phyloP scores from a whole-genome alignment of 1,140 invertebrate species.

The Drosophila subobscura region DNA sequence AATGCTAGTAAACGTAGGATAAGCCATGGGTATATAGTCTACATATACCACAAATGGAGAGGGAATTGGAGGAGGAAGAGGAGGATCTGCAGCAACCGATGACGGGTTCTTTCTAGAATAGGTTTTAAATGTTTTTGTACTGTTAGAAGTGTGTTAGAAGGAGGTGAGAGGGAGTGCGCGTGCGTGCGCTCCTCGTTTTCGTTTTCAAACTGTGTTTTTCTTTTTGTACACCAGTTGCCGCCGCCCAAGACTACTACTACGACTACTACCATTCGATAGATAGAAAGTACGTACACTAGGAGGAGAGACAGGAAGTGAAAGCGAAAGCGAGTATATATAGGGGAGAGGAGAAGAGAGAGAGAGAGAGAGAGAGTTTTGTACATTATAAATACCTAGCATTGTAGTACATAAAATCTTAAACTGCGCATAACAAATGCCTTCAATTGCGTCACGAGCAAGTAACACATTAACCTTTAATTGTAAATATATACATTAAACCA shows the following conservation, averaged over 20 bases:
- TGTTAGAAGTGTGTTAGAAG: constrained; percentile 1
- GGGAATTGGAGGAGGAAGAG: neutral
- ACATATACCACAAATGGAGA: constrained; percentile 2
- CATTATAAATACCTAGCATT: constrained; percentile 48
- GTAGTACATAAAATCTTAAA: constrained; percentile 49
- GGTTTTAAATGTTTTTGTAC: no score
- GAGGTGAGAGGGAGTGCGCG: neutral
- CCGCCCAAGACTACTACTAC: constrained; percentile 43
- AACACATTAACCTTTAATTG: constrained; percentile 59
- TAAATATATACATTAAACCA: constrained; percentile 54
- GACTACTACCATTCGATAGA: no score
- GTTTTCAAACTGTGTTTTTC: constrained; percentile 32
- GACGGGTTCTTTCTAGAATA: constrained; percentile 21
- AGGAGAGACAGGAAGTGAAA: constrained; percentile 16
- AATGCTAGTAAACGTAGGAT: constrained; percentile 36
- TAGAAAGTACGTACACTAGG: no score
- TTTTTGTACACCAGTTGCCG: constrained; percentile 52
- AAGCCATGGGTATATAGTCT: constrained; percentile 4
- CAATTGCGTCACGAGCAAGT: constrained; percentile 60
- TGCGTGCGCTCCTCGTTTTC: constrained; percentile 24
- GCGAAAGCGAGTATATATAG: constrained; percentile 16
- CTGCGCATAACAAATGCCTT: constrained; percentile 77
- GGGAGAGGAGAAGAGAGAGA: constrained; percentile 25
- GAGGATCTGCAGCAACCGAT: constrained; percentile 19
- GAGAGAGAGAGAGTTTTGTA: constrained; percentile 31